phyloP scores from a whole-genome alignment of 2,888 invertebrate genomes.

The Euspilapteryx auroguttella region DNA sequence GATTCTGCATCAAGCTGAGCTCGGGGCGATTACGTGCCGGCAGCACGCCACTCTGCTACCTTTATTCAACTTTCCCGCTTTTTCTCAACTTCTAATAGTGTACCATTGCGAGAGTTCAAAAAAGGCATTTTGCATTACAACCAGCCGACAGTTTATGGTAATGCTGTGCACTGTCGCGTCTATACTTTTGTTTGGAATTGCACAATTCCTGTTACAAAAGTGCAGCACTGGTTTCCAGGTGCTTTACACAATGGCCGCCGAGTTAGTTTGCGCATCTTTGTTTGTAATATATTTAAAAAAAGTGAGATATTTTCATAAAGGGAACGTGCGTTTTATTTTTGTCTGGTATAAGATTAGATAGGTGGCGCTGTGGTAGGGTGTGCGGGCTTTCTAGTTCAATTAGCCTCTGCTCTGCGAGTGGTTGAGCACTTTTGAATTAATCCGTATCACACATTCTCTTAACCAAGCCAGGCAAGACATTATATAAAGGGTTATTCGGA shows the following conservation, averaged over 20 bases:
- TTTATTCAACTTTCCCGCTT: slow-evolving; percentile 37
- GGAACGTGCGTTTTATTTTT: no score
- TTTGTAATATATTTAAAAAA: slow-evolving; percentile 17
- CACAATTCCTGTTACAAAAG: slow-evolving; percentile 43
- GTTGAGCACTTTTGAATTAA: no score
- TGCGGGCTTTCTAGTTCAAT: no score
- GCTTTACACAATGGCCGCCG: slow-evolving; percentile 27
- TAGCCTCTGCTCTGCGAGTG: no score
- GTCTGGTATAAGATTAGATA: no score
- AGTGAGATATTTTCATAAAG: slow-evolving; percentile 4
- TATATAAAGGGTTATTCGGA: no score
- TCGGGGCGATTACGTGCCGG: slow-evolving; percentile 32
- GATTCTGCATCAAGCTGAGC: slow-evolving; percentile 17
- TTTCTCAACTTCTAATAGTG: slow-evolving; percentile 38
- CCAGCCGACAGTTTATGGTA: slow-evolving; percentile 46
- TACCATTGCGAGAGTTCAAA: slow-evolving; percentile 52
- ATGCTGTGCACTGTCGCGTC: slow-evolving; percentile 29
- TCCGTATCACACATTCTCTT: no score
- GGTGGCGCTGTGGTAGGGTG: no score
- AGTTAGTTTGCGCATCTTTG: slow-evolving; percentile 42
- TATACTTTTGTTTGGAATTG: slow-evolving; percentile 51
- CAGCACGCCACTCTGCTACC: slow-evolving; percentile 17
- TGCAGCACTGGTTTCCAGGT: slow-evolving; percentile 39
- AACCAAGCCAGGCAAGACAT: no score
- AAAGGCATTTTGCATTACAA: slow-evolving; percentile 41